phyloP scores from a whole-genome alignment of 1,140 invertebrate genomes.

The Diachasmimorpha longicaudata region DNA sequence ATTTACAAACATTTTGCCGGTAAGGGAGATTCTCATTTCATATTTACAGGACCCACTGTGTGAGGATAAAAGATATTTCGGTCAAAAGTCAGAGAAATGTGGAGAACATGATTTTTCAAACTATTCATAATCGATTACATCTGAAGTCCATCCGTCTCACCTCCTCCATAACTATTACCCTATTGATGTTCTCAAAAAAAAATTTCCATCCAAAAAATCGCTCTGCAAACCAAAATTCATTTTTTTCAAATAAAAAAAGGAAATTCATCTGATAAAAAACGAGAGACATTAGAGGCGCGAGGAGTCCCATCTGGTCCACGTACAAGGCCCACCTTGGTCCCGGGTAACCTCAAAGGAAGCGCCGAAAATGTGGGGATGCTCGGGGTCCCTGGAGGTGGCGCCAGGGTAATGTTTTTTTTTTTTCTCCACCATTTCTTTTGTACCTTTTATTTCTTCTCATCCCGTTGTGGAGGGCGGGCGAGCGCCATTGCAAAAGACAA shows the following conservation, averaged over 20 bases:
- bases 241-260: no score
- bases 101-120: background rate
- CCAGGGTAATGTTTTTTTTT: background rate
- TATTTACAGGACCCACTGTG: background rate
- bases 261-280: no score
- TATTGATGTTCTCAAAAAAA: no score
- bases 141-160: no score
- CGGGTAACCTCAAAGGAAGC: background rate
- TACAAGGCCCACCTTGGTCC: background rate
- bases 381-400: background rate
- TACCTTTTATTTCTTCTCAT: background rate
- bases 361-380: background rate
- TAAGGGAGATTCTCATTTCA: background rate
- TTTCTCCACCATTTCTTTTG: background rate
- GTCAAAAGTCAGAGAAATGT: background rate
- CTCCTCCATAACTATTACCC: no score
- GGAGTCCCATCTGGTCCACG: background rate
- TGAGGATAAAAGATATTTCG: background rate
- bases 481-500: constrained; percentile 27
- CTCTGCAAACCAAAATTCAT: background rate
- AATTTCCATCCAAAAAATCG: background rate
- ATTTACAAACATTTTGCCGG: constrained; percentile 61
- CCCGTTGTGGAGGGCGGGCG: background rate
- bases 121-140: background rate
- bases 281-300: no score